Base-by-base conservation (phyloP, 2,888 invertebrate genomes). In the Proisotoma minuta region DNA sequence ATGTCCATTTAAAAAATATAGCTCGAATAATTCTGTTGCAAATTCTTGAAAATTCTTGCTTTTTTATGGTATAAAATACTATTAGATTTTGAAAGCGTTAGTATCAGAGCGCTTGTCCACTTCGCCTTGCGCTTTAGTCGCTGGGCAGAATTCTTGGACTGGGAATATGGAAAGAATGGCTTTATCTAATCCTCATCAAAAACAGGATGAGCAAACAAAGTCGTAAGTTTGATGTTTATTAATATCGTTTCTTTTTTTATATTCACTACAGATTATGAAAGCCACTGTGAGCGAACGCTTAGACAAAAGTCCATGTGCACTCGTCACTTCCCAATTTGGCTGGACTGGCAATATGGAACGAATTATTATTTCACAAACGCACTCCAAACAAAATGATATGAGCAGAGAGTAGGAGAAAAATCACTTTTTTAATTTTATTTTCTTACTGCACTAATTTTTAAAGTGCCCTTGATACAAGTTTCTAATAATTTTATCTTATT, bases 141-240 rank as follows among this genome's bases (percentile, higher is more conserved):
- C 98, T 70, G 89, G 91, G 64, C 88, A 91, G 82, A 98, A 94
- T 80, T 97, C 97, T 73, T 98, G 97, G 97, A 96, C 97, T 74
- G 98, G 97, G 75, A 98, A 98, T 80, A 98, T 99, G 98, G 98
- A 98, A 81, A 84, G 98, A 54, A 84, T 98, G 70, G 95, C 97
- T 68, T 80, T 90, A 69, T 89, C 91, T 51, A 98, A 99, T 80
- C 96, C 98, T 18, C 97, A 98, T 79, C 94, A 96, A 78, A 98
- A 98, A 78, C 79, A 87, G 3, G 91, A 96, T 76, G 95, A 96
- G 81, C 88, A 91, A 34, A 91, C 93, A 77, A 87, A 91, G 76
- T 84, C 84, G 75, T 81, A 76, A 77, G 78, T 34, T 52, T 20
- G 51, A 58, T 24, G 48, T 23, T n/a, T n/a, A n/a, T n/a, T n/a